phyloP scores from a whole-genome alignment of 2,797 vertebrate species.

The Acipenser ruthenus region DNA sequence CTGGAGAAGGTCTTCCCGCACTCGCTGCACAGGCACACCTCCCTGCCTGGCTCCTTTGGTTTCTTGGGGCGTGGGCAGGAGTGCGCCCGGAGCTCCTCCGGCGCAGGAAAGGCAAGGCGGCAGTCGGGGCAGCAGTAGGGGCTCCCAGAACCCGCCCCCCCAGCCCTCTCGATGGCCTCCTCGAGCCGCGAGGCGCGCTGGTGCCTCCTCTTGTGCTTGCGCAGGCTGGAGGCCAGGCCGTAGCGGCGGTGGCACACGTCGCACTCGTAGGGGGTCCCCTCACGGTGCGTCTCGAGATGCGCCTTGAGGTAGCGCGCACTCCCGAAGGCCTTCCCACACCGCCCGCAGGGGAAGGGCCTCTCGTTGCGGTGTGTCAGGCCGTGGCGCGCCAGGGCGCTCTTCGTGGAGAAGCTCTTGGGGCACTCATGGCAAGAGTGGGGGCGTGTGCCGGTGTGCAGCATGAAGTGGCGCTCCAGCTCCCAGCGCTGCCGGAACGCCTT shows the following conservation, averaged over 20 bases:
- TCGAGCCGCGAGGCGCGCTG: neutral
- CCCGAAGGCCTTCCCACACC: slow-evolving; percentile 2
- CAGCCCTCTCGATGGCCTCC: slow-evolving; percentile 1
- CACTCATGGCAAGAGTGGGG: neutral
- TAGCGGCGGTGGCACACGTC: neutral
- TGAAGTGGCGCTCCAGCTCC: neutral
- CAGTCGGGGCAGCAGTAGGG: neutral
- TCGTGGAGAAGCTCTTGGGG: neutral
- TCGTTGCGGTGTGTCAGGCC: neutral
- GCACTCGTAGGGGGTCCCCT: slow-evolving; percentile 3
- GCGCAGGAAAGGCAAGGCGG: neutral
- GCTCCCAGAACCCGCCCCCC: neutral
- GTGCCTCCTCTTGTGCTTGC: slow-evolving; percentile 5
- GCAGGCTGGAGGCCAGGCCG: neutral
- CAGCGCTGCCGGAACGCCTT: neutral
- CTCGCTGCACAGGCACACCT: neutral
- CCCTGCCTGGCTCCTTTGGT: neutral
- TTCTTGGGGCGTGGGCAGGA: neutral
- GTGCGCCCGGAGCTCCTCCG: neutral
- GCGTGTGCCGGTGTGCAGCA: neutral
- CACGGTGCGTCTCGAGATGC: neutral
- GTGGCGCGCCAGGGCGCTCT: neutral
- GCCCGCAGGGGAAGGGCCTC: neutral
- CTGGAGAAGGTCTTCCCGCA: neutral
- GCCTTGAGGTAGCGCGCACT: slow-evolving; percentile 3